phyloP scores from a whole-genome alignment of 2,797 vertebrate species.

The Spinus pinus region DNA sequence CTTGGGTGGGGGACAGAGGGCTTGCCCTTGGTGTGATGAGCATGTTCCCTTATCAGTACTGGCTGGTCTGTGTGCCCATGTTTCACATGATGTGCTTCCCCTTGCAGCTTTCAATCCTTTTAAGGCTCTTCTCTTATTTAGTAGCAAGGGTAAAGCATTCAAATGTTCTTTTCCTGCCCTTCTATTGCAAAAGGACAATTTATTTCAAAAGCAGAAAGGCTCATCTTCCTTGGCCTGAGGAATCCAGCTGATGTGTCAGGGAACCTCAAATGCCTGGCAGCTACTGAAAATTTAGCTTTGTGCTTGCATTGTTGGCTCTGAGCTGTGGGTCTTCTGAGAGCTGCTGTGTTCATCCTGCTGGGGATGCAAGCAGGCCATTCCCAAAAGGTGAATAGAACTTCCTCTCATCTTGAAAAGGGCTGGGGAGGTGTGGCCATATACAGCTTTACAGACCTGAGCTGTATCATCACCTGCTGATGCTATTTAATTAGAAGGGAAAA shows the following conservation, averaged over 20 bases:
- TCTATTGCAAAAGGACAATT: background rate
- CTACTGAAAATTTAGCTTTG: background rate
- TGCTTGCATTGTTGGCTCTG: background rate
- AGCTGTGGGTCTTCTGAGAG: background rate
- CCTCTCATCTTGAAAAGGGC: background rate
- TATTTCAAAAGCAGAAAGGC: background rate
- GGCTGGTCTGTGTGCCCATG: fast-evolving
- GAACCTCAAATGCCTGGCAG: background rate
- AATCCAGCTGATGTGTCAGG: background rate
- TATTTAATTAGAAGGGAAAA: background rate
- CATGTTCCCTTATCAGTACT: fast-evolving
- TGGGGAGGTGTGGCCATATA: background rate
- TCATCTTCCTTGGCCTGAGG: background rate
- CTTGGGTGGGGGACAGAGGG: background rate
- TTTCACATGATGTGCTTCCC: background rate
- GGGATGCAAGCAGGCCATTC: background rate
- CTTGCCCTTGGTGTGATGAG: background rate
- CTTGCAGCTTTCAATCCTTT: background rate
- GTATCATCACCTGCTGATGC: background rate
- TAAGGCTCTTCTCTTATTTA: background rate
- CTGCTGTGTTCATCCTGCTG: background rate
- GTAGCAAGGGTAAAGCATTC: background rate
- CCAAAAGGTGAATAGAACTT: background rate
- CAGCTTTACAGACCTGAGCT: background rate
- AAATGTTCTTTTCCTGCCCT: fast-evolving